A percentile compares a stretch with the other conserved stretches of the same genome.
These are phyloP conservation scores for Physocephala rufipes DNA, from an alignment of 2,888 invertebrate genomes.

Conservation along the genomic window DNA sequence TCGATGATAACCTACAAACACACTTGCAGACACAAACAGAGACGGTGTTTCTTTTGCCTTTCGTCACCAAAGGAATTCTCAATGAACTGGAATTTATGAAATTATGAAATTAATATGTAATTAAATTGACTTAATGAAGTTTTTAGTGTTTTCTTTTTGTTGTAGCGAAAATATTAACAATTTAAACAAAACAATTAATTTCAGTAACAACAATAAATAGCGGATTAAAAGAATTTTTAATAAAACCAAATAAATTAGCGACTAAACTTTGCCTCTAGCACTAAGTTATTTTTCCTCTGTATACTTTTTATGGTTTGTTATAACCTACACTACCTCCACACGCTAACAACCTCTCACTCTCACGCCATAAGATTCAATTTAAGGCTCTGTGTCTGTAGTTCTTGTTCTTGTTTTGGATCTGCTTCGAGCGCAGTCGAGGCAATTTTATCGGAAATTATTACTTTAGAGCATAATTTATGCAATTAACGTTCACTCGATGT, in stretches of 20 bases:
- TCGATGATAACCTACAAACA: not conserved
- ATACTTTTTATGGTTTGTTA: not conserved
- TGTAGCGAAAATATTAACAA: not conserved
- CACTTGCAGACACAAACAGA: not conserved
- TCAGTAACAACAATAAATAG: not conserved
- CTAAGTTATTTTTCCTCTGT: not conserved
- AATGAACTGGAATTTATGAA: too few species aligned
- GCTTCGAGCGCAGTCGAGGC: constrained; percentile 33
- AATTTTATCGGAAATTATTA: constrained; percentile 49
- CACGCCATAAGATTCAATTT: not conserved
- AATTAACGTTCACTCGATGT: constrained; percentile 44
- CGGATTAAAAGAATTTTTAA: not conserved
- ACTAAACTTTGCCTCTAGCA: too few species aligned
- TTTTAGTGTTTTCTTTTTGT: not conserved
- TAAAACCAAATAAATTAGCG: not conserved
- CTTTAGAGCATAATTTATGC: constrained; percentile 47
- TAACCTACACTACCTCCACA: too few species aligned
- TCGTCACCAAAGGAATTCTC: too few species aligned
- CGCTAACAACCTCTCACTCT: not conserved
- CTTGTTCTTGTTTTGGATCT: not conserved
- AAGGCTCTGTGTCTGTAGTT: not conserved
- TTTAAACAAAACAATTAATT: constrained; percentile 15
- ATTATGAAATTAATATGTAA: not conserved
- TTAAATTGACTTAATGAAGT: not conserved
- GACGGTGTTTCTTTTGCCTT: not conserved